Conservation (phyloP, 2,888 invertebrate species). For the Melanostoma mellinum region DNA sequence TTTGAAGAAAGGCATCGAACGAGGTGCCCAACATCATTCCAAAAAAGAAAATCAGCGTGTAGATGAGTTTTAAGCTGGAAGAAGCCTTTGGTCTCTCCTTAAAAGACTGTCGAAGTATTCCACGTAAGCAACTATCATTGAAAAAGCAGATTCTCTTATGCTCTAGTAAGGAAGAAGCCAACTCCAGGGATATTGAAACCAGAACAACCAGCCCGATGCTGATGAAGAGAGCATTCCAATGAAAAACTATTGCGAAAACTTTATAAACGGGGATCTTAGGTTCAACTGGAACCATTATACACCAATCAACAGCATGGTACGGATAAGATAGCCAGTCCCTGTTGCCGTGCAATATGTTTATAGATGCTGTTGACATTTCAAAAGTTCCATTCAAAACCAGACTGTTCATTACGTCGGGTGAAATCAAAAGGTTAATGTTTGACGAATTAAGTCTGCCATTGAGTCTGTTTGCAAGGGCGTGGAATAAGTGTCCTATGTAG, state of each 20-base stretch:
- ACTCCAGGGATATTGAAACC: slow-evolving; percentile 64
- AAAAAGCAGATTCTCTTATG: slow-evolving; percentile 29
- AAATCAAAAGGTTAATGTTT: slow-evolving; percentile 52
- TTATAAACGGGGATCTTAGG: slow-evolving; percentile 75
- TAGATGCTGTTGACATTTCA: slow-evolving; percentile 75
- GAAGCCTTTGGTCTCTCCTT: not conserved
- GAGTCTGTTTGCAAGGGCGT: slow-evolving; percentile 75
- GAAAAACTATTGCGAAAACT: slow-evolving; percentile 77
- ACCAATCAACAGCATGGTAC: slow-evolving; percentile 76
- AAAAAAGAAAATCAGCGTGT: not conserved
- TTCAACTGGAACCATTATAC: slow-evolving; percentile 78
- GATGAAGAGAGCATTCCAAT: slow-evolving; percentile 74
- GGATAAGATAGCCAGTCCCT: slow-evolving; percentile 75
- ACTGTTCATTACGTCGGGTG: slow-evolving; percentile 69
- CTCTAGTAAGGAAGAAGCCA: slow-evolving; percentile 71
- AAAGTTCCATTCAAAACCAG: slow-evolving; percentile 75
- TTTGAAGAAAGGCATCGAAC: slow-evolving; percentile 2
- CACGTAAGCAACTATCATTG: not conserved
- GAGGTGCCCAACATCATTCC: not conserved
- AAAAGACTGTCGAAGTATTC: slow-evolving; percentile 8
- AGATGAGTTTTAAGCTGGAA: not conserved
- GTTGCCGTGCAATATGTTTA: slow-evolving; percentile 72
- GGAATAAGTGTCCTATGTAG: slow-evolving; percentile 76
- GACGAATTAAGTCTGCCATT: slow-evolving; percentile 74
- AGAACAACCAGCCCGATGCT: slow-evolving; percentile 22